Conservation (phyloP, 2,888 invertebrate genomes). For the Pecten maximus region DNA sequence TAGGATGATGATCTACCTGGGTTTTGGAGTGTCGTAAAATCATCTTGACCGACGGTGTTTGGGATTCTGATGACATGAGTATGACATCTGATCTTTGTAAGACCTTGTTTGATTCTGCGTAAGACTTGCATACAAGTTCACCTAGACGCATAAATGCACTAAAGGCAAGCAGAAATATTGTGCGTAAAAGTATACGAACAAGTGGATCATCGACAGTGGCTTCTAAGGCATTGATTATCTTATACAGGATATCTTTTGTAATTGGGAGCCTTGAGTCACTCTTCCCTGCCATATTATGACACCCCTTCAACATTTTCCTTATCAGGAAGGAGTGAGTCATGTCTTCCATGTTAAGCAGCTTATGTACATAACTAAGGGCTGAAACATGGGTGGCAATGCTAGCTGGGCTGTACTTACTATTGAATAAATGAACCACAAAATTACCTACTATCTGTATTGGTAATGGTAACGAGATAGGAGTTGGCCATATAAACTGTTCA, state of each 20-base stretch:
- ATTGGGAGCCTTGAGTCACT: constrained; percentile 19
- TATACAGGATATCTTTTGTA: not conserved
- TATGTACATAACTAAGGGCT: constrained; percentile 42
- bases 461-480: not conserved
- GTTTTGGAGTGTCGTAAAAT: constrained; percentile 24
- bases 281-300: not conserved
- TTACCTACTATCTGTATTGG: not conserved
- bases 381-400: constrained; percentile 46
- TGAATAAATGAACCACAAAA: constrained; percentile 44
- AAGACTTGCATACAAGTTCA: constrained; percentile 40
- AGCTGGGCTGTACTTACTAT: constrained; percentile 20
- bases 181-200: constrained; percentile 11
- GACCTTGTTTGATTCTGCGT: not conserved
- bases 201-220: not conserved
- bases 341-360: constrained; percentile 6
- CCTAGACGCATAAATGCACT: constrained; percentile 51
- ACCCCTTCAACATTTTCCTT: constrained; percentile 33
- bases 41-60: not conserved
- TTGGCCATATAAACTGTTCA: not conserved
- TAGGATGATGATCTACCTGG: not conserved
- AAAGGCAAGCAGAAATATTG: constrained; percentile 45
- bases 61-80: not conserved
- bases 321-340: constrained; percentile 38
- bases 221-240: not conserved
- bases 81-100: constrained; percentile 34